These are phyloP conservation scores for Pseudorhiza aurosa DNA, from an alignment of 30 jellyfish, hydroid and myxozoan species.

Conservation along the genomic window DNA sequence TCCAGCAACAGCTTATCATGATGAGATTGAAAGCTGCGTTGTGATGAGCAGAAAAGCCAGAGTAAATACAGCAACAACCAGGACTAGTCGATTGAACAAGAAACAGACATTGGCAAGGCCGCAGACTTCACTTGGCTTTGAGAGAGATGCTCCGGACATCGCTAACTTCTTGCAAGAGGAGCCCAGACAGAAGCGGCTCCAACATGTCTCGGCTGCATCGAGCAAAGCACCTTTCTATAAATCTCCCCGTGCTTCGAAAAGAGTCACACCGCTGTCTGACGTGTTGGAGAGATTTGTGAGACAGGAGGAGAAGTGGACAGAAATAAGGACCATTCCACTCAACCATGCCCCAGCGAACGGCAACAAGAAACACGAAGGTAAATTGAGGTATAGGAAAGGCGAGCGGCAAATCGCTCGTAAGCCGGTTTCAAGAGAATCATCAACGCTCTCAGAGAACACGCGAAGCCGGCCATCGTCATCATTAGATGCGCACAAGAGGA, in stretches of 20 bases:
- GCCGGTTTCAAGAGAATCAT: not conserved
- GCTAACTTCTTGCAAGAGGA: not conserved
- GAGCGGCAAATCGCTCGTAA: not conserved
- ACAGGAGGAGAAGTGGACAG: constrained; percentile 41
- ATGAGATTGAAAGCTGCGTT: not conserved
- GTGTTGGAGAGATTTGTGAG: constrained; percentile 16
- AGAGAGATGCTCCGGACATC: constrained; percentile 34
- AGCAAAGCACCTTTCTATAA: not conserved
- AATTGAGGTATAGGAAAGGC: too few species aligned
- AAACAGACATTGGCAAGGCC: constrained; percentile 7
- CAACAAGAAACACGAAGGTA: not conserved
- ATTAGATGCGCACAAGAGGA: not conserved
- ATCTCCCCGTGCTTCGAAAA: not conserved
- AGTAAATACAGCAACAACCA: constrained; percentile 33
- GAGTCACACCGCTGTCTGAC: constrained; percentile 23
- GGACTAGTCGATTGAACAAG: not conserved
- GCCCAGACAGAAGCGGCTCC: not conserved
- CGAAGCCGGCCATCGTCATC: not conserved
- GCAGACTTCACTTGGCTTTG: constrained; percentile 71
- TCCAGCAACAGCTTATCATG: not conserved
- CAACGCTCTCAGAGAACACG: not conserved
- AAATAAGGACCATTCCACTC: constrained; percentile 5
- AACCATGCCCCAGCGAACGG: not conserved
- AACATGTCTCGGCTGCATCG: not conserved
- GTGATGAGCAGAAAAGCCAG: constrained; percentile 49